phyloP scores from a whole-genome alignment of 2,797 vertebrate species.

The Poeciliopsis gracilis region DNA sequence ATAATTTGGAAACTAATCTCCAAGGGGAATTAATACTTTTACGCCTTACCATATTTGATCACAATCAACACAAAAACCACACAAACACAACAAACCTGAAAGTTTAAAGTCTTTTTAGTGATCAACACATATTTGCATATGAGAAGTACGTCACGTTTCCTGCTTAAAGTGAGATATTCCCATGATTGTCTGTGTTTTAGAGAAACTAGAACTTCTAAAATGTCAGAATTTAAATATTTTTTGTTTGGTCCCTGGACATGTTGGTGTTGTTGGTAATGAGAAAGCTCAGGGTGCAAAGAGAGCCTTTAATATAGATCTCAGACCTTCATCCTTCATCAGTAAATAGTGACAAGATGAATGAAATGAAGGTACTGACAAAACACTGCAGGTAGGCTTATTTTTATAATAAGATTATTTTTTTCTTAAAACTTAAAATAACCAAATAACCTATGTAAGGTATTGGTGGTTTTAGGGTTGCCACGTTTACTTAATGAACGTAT shows the following conservation, averaged over 20 bases:
- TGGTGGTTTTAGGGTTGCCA: background rate
- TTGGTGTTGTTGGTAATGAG: background rate
- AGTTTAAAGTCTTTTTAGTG: background rate
- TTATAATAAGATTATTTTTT: background rate
- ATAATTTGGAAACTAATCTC: background rate
- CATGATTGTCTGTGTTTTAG: conserved; percentile 4
- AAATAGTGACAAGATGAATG: background rate
- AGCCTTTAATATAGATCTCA: background rate
- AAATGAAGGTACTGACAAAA: background rate
- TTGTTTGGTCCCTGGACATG: background rate
- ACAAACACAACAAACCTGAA: background rate
- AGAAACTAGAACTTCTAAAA: background rate
- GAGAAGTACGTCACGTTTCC: background rate
- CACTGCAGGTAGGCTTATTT: background rate
- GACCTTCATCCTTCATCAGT: background rate
- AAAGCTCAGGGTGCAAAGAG: background rate
- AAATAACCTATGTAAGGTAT: background rate
- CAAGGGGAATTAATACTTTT: background rate
- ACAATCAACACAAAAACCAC: background rate
- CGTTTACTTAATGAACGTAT: background rate
- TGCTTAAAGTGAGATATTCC: background rate
- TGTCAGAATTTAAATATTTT: background rate
- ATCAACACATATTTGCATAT: background rate
- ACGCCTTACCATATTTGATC: background rate
- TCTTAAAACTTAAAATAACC: background rate